Evolutionary conservation across 2,797 vertebrate genomes (phyloP).

Genomic region (Gorsachius magnificus): DNA sequence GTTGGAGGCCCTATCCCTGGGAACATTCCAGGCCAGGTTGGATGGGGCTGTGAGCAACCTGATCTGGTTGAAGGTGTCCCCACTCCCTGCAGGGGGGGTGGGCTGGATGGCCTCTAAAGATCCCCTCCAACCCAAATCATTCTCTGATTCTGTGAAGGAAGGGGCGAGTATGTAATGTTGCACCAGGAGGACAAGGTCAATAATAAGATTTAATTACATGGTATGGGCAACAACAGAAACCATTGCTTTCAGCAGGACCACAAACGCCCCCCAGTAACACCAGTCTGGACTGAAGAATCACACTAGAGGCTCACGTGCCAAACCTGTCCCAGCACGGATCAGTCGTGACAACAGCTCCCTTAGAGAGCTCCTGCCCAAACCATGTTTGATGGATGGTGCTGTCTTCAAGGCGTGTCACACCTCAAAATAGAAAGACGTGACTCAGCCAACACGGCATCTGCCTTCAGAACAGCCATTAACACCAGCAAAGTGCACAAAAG

Average conservation of each 20-base stretch:
- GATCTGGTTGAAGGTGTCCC: no score
- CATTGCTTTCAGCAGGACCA: neutral
- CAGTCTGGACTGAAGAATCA: neutral
- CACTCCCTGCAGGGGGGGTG: no score
- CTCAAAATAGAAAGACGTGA: neutral
- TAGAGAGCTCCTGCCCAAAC: neutral
- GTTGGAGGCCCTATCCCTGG: no score
- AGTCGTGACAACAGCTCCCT: neutral
- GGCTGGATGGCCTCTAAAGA: no score
- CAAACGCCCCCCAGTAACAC: neutral
- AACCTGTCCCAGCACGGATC: neutral
- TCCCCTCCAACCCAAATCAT: no score
- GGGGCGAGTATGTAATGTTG: neutral
- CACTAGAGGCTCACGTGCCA: neutral
- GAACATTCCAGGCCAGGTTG: no score
- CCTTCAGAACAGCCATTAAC: neutral
- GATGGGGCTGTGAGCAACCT: no score
- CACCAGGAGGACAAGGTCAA: neutral
- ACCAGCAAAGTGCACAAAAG: neutral
- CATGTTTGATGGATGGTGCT: neutral
- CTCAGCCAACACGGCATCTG: neutral
- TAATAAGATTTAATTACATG: neutral
- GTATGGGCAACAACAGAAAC: neutral
- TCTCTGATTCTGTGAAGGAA: neutral
- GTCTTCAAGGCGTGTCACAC: conserved; percentile 13